A percentile compares a stretch with the other conserved stretches of the same genome.
Evolutionary conservation across 2,888 invertebrate species (phyloP).

Genomic region (Leptura quadrifasciata): DNA sequence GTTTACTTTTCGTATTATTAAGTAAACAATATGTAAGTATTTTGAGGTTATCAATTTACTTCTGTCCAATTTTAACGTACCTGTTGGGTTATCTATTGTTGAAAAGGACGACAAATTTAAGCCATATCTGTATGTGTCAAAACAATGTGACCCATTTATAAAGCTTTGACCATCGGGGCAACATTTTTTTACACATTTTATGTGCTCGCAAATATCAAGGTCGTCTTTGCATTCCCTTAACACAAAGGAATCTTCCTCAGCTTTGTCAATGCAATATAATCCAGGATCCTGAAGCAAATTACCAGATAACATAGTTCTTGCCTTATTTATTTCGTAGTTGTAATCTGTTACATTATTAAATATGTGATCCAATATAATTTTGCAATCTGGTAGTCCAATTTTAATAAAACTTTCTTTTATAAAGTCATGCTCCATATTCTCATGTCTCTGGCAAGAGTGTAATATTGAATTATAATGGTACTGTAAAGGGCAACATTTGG

Average conservation of each 20-base stretch:
- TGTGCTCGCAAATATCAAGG: constrained; percentile 58
- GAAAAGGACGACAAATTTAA: constrained; percentile 57
- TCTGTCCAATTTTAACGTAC: constrained; percentile 50
- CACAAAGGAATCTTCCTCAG: constrained; percentile 52
- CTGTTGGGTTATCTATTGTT: constrained; percentile 58
- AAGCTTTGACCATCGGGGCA: constrained; percentile 77
- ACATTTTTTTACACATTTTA: constrained; percentile 75
- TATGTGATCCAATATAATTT: constrained; percentile 58
- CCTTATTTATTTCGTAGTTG: constrained; percentile 12
- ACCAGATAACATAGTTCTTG: background rate
- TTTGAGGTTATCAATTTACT: too few species aligned
- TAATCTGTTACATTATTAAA: constrained; percentile 24
- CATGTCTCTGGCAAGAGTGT: constrained; percentile 58
- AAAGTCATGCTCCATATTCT: constrained; percentile 42
- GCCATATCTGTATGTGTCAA: constrained; percentile 63
- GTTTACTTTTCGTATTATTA: too few species aligned
- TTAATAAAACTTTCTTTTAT: constrained; percentile 56
- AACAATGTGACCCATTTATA: constrained; percentile 62
- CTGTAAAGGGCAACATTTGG: constrained; percentile 66
- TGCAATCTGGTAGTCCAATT: constrained; percentile 62
- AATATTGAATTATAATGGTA: constrained; percentile 56
- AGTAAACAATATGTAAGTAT: too few species aligned
- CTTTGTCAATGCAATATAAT: constrained; percentile 59
- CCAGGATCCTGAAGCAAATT: background rate
- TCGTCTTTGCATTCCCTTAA: constrained; percentile 61